These are phyloP conservation scores for Idaea dimidiata DNA, from an alignment of 2,888 invertebrate species.

Conservation along the genomic window DNA sequence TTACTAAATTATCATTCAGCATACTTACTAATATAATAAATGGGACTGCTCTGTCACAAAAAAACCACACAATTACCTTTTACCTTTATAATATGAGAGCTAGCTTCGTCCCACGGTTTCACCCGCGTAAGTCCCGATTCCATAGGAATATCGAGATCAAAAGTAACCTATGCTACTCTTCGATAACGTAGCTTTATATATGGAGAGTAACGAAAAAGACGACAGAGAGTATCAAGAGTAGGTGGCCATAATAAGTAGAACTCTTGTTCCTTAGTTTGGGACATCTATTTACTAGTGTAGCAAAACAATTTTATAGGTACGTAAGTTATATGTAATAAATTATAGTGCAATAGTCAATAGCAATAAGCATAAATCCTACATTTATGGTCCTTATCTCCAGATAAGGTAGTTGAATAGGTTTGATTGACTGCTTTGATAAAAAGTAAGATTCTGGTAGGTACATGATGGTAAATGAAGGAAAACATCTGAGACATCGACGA, in stretches of 20 bases:
- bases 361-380: not conserved
- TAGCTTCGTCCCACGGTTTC: no score
- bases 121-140: no score
- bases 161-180: no score
- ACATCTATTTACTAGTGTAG: not conserved
- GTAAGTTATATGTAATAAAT: not conserved
- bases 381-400: slow-evolving; percentile 3
- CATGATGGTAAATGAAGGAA: not conserved
- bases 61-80: no score
- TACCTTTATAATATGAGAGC: no score
- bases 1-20: not conserved
- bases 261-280: no score
- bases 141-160: no score
- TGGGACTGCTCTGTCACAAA: no score
- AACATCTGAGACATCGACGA: not conserved
- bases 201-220: no score
- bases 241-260: no score
- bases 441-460: not conserved
- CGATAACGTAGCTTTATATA: not conserved
- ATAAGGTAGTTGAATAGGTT: slow-evolving; percentile 4
- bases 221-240: no score
- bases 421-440: slow-evolving; percentile 8
- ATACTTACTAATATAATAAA: no score
- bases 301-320: not conserved
- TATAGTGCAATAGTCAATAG: not conserved